Conservation (phyloP, 2,113 vertebrate genomes). For the Jaculus jaculus region DNA sequence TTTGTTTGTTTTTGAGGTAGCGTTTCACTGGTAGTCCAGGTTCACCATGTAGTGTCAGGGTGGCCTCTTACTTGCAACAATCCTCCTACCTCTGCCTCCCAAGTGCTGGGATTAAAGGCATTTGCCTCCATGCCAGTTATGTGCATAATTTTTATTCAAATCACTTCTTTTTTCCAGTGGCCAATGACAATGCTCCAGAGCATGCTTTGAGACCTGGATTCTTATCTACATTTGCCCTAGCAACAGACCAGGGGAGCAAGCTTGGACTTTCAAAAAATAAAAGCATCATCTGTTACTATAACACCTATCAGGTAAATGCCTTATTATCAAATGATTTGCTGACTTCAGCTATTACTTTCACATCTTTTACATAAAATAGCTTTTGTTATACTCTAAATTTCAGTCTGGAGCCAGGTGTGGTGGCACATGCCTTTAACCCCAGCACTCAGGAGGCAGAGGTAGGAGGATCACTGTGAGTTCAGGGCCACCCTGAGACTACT, state of each 20-base stretch:
- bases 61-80: no score
- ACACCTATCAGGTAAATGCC: slow-evolving; percentile 93
- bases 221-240: slow-evolving; percentile 96
- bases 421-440: no score
- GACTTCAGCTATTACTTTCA: background rate
- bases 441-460: no score
- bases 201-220: slow-evolving; percentile 95
- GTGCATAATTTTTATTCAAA: background rate
- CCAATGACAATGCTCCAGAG: slow-evolving; percentile 97
- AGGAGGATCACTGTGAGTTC: no score
- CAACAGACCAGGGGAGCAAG: slow-evolving; percentile 98
- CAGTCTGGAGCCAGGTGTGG: no score
- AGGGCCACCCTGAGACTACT: no score
- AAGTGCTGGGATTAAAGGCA: no score
- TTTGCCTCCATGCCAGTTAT: no score
- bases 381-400: slow-evolving; percentile 40
- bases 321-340: background rate
- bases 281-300: slow-evolving; percentile 99
- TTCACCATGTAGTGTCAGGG: no score
- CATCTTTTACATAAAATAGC: background rate
- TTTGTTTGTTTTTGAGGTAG: no score
- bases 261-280: slow-evolving; percentile 99
- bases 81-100: no score
- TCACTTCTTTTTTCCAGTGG: slow-evolving; percentile 87
- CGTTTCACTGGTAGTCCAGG: no score